Evolutionary conservation across 2,888 invertebrate genomes (phyloP).

Genomic region (Conistra vaccinii): DNA sequence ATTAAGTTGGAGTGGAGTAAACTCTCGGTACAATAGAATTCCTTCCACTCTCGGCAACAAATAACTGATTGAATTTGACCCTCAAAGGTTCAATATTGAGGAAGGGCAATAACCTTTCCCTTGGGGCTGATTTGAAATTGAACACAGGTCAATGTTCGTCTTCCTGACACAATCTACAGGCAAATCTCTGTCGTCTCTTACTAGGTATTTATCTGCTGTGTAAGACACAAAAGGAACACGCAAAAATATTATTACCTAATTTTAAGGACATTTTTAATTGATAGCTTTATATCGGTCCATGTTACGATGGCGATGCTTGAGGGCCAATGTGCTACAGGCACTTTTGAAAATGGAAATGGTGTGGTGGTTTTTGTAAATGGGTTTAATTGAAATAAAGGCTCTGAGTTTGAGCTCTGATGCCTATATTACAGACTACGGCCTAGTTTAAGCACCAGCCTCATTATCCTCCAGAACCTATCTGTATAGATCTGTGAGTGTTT

Average conservation of each 20-base stretch:
- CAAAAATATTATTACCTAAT: no score
- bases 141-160: neutral
- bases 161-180: neutral
- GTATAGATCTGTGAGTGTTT: neutral
- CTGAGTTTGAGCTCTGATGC: no score
- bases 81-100: neutral
- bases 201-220: no score
- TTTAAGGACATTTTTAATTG: neutral
- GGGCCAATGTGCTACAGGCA: no score
- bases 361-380: no score
- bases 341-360: no score
- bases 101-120: slow-evolving; percentile 5
- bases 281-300: neutral
- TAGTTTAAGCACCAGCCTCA: no score
- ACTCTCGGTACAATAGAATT: neutral
- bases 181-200: neutral
- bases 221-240: neutral
- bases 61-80: slow-evolving; percentile 10
- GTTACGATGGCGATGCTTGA: neutral
- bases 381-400: no score
- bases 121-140: neutral
- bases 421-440: no score
- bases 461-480: neutral
- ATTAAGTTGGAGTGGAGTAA: neutral
- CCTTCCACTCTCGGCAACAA: neutral